Evolutionary conservation across 92 coral and sea anemone genomes (phyloP), one percentile per base, ranked within the genome.

Genomic region (Metridium senile): DNA sequence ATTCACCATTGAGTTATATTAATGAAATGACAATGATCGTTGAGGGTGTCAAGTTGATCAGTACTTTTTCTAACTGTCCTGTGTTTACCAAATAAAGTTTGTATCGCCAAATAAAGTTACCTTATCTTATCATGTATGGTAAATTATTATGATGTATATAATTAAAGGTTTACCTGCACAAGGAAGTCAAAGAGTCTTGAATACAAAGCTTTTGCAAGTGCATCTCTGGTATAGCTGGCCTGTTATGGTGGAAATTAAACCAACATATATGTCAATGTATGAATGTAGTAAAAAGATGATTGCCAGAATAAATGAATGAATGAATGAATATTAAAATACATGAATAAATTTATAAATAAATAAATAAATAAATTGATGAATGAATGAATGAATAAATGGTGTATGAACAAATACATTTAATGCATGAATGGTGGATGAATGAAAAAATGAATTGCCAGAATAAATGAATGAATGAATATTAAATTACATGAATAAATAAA

Each of bases 151-250:
- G 13, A 6, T 4, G 49, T 39, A 39, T 39, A 39, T 39, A 4
- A 6, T 6, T 39, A 6, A 39, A 39, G 49, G 49, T 39, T 62
- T 82, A 95, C 99, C 91, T 85, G 93, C 59, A 95, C 99, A 21
- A 95, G 91, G 51, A 61, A 95, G 67, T 95, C 97, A 84, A 95
- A 95, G 51, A 95, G 76, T 77, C 99, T 95, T 53, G 97, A 59
- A 66, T 95, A 95, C 66, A 95, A 73, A 54, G 97, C 96, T 71
- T 95, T 95, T 6, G 99, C 82, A 57, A 95, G 78, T 0, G 99
- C 99, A 80, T 95, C 99, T 72, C 99, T 89, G 11, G 99, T 95
- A 85, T 92, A 95, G 56, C 93, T 89, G 1, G 98, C 98, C 98
- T 93, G 59, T 0, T 58, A 28, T 27, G 23, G 13, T 32, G 63